Evolutionary conservation across 2,797 vertebrate species (phyloP).

Genomic region (Notoglanidium macrostoma): DNA sequence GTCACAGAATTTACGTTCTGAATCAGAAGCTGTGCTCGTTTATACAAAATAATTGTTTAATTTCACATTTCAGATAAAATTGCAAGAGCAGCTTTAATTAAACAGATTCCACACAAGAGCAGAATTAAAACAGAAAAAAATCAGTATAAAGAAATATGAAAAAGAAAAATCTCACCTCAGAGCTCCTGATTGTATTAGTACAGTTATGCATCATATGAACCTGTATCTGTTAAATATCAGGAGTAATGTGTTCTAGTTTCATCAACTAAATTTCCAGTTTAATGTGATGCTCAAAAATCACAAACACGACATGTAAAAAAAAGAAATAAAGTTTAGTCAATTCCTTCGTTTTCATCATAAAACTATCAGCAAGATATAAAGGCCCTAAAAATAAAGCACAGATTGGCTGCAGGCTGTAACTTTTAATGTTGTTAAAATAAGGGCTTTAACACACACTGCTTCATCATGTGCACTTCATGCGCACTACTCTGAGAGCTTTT

Average conservation of each 20-base stretch:
- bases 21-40: background rate
- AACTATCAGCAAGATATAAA: background rate
- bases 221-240: background rate
- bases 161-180: background rate
- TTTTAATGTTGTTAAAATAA: conserved; percentile 25
- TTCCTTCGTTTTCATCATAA: background rate
- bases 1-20: background rate
- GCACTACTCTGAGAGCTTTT: conserved; percentile 44
- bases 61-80: background rate
- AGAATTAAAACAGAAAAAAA: background rate
- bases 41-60: background rate
- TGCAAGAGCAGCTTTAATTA: background rate
- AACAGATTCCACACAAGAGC: background rate
- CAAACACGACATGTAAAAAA: background rate
- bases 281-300: background rate
- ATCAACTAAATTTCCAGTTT: background rate
- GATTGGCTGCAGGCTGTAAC: background rate
- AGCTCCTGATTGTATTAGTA: background rate
- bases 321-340: background rate
- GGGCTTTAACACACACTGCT: conserved; percentile 6
- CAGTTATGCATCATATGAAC: background rate
- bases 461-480: conserved; percentile 47
- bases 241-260: background rate
- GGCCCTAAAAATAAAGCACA: background rate
- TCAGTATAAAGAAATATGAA: background rate